Percentiles rank a stretch among this genome's conserved stretches.
These are phyloP conservation scores for Heliconius erato DNA, from an alignment of 2,888 invertebrate species.

Conservation along the genomic window DNA sequence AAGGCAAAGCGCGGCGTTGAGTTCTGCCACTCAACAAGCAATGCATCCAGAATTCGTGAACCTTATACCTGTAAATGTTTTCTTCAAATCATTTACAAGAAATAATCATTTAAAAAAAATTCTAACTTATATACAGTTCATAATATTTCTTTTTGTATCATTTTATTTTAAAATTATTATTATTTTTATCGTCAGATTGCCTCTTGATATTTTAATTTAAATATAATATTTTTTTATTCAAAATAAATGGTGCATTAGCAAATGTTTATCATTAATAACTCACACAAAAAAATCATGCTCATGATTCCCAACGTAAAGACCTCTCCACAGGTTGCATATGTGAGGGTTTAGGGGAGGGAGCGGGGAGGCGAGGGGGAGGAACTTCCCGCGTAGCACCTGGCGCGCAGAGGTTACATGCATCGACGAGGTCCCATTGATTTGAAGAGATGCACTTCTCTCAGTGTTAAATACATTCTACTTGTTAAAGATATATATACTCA, in stretches of 20 bases:
- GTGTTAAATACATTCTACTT: slow-evolving; percentile 37
- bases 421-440: slow-evolving; percentile 82
- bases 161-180: background rate
- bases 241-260: slow-evolving; percentile 70
- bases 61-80: slow-evolving; percentile 58
- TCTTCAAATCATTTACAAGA: slow-evolving; percentile 36
- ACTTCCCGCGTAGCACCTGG: slow-evolving; percentile 85
- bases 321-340: slow-evolving; percentile 64
- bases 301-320: slow-evolving; percentile 62
- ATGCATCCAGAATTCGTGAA: too few species aligned
- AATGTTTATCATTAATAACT: slow-evolving; percentile 82
- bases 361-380: slow-evolving; percentile 59
- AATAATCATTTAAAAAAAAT: background rate
- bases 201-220: slow-evolving; percentile 47
- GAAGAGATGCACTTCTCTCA: slow-evolving; percentile 69
- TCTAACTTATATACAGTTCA: slow-evolving; percentile 6
- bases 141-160: background rate
- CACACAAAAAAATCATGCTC: slow-evolving; percentile 75
- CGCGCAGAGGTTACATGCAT: slow-evolving; percentile 77
- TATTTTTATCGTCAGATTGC: background rate
- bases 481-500: background rate
- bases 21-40: too few species aligned
- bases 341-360: slow-evolving; percentile 56
- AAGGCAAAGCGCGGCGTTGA: too few species aligned
- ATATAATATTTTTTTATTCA: slow-evolving; percentile 71